Conservation (phyloP, 2,113 vertebrate genomes). For the Calyptomena viridis region DNA sequence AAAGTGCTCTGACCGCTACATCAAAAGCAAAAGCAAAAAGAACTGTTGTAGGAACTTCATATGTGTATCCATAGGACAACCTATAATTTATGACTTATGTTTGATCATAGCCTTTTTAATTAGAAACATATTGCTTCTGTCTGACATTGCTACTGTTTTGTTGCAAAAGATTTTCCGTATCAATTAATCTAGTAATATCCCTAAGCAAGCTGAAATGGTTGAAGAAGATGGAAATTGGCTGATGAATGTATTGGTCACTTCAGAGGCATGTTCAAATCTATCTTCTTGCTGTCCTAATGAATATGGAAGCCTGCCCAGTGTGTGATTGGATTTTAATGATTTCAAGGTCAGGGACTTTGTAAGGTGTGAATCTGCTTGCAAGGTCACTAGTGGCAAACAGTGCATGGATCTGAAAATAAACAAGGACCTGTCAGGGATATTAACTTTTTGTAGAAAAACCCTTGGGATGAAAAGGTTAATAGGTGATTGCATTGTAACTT, state of each 20-base stretch:
- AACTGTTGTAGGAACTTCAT: neutral
- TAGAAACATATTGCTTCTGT: conserved; percentile 52
- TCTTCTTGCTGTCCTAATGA: conserved; percentile 73
- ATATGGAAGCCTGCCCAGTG: conserved; percentile 67
- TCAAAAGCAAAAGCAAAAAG: neutral
- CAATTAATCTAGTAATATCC: conserved; percentile 69
- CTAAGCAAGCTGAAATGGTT: conserved; percentile 66
- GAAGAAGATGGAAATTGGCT: conserved; percentile 72
- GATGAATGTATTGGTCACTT: conserved; percentile 73
- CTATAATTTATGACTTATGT: conserved; percentile 43
- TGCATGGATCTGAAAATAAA: conserved; percentile 64
- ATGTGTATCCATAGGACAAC: neutral
- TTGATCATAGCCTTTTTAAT: conserved; percentile 52
- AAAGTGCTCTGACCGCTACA: neutral
- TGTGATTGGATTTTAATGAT: conserved; percentile 77
- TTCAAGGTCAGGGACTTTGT: conserved; percentile 66
- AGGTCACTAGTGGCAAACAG: conserved; percentile 60
- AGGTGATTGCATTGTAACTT: conserved; percentile 65
- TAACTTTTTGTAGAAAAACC: conserved; percentile 66
- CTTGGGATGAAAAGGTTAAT: conserved; percentile 62
- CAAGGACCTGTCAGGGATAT: conserved; percentile 65
- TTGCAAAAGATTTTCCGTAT: conserved; percentile 63
- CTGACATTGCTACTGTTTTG: conserved; percentile 54
- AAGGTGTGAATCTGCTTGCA: conserved; percentile 67
- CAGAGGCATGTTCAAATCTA: conserved; percentile 73